Conservation (phyloP, 1,140 invertebrate species). For the Neelides sp. region DNA sequence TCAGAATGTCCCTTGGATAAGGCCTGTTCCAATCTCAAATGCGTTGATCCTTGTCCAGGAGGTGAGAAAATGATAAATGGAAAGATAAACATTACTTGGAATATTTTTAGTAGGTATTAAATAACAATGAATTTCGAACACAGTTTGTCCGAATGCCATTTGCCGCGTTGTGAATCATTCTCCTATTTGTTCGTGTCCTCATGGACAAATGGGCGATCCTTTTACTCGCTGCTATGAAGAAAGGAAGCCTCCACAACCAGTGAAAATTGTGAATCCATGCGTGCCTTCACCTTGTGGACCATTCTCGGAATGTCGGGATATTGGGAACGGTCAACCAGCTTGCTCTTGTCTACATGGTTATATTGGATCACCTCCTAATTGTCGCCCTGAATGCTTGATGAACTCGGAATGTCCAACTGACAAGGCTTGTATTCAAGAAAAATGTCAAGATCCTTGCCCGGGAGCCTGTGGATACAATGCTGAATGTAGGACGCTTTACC, state of each 20-base stretch:
- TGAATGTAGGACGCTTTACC: slow-evolving; percentile 58
- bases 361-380: slow-evolving; percentile 56
- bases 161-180: slow-evolving; percentile 43
- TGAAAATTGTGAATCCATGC: slow-evolving; percentile 29
- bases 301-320: slow-evolving; percentile 34
- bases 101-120: too few relatives aligned
- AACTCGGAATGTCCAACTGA: slow-evolving; percentile 64
- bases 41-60: slow-evolving; percentile 58
- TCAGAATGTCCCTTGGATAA: slow-evolving; percentile 57
- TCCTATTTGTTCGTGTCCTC: slow-evolving; percentile 57
- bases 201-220: slow-evolving; percentile 62
- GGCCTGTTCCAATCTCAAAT: slow-evolving; percentile 58
- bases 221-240: slow-evolving; percentile 56
- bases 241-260: neutral
- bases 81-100: too few relatives aligned
- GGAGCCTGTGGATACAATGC: slow-evolving; percentile 72
- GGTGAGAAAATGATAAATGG: slow-evolving; percentile 43
- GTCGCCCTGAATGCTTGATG: slow-evolving; percentile 57
- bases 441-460: slow-evolving; percentile 64
- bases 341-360: slow-evolving; percentile 39
- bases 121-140: too few relatives aligned
- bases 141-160: slow-evolving; percentile 45
- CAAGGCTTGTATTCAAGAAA: slow-evolving; percentile 60
- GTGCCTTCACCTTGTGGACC: slow-evolving; percentile 35
- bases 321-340: slow-evolving; percentile 21